Conservation (phyloP, 1,140 invertebrate genomes). For the Bombyx mori region DNA sequence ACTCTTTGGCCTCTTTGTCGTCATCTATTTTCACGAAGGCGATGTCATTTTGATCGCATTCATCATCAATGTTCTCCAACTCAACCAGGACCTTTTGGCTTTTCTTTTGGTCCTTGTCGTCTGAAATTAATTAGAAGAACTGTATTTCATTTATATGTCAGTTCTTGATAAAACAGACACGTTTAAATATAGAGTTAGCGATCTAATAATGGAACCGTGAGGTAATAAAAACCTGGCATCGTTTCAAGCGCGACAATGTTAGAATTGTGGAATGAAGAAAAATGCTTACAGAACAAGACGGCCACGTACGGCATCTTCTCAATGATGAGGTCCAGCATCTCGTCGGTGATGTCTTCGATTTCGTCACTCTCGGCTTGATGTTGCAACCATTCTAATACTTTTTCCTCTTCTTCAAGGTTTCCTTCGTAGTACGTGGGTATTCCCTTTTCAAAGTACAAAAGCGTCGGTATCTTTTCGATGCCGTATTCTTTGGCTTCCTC, state of each 20-base stretch:
- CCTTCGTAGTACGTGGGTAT: slow-evolving; percentile 91
- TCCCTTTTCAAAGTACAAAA: slow-evolving; percentile 93
- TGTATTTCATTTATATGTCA: slow-evolving; percentile 64
- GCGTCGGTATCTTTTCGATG: slow-evolving; percentile 87
- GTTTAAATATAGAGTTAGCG: not conserved
- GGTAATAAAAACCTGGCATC: slow-evolving; percentile 29
- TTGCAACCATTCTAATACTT: slow-evolving; percentile 90
- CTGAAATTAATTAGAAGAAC: slow-evolving; percentile 72
- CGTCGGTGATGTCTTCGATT: slow-evolving; percentile 94
- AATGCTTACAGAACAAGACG: slow-evolving; percentile 89
- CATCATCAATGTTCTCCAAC: slow-evolving; percentile 95
- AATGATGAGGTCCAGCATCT: slow-evolving; percentile 94
- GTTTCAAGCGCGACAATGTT: slow-evolving; percentile 31
- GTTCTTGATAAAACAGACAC: slow-evolving; percentile 36
- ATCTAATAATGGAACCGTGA: slow-evolving; percentile 18
- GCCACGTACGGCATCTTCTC: slow-evolving; percentile 90
- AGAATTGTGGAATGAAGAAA: slow-evolving; percentile 23
- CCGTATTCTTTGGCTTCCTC: slow-evolving; percentile 93
- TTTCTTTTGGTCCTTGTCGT: slow-evolving; percentile 93
- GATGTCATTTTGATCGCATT: slow-evolving; percentile 93
- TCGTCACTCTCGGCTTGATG: slow-evolving; percentile 89
- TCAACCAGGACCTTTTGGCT: slow-evolving; percentile 89
- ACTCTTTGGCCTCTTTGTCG: slow-evolving; percentile 89
- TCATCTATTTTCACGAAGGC: slow-evolving; percentile 95
- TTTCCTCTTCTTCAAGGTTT: slow-evolving; percentile 92